phyloP scores from a whole-genome alignment of 2,797 vertebrate genomes.

The Clangula hyemalis region DNA sequence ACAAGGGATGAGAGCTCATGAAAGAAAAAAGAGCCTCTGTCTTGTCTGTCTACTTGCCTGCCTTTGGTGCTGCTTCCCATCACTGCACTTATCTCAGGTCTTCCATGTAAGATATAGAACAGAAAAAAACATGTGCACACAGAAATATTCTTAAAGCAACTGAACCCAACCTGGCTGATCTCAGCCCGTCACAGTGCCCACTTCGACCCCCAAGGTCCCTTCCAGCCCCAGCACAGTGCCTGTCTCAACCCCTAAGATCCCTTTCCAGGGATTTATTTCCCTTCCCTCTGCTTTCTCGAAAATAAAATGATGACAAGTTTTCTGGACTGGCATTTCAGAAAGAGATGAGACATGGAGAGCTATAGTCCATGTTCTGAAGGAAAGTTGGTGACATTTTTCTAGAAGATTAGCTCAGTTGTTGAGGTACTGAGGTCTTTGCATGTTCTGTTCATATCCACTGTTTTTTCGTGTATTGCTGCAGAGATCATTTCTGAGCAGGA shows the following conservation, averaged over 20 bases:
- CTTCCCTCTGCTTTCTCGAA: background rate
- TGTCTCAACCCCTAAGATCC: background rate
- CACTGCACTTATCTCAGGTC: background rate
- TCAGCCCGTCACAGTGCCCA: background rate
- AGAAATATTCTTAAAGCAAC: background rate
- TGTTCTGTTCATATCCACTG: background rate
- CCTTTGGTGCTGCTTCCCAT: conserved; percentile 32
- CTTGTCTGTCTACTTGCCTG: conserved; percentile 38
- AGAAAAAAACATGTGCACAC: background rate
- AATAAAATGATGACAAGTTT: background rate
- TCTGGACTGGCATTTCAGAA: background rate
- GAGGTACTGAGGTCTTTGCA: background rate
- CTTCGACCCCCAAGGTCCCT: background rate
- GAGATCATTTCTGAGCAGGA: background rate
- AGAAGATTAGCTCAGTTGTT: background rate
- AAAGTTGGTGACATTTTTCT: background rate
- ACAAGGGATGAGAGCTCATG: background rate
- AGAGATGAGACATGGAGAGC: background rate
- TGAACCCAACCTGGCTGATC: background rate
- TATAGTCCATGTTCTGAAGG: background rate
- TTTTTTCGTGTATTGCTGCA: background rate
- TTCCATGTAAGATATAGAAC: background rate
- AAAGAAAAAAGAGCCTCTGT: conserved; percentile 43
- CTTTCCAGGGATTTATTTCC: background rate
- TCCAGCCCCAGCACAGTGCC: background rate